A percentile compares a stretch with the other conserved stretches of the same genome.
Evolutionary conservation across 2,888 invertebrate genomes (phyloP).

Genomic region (Coelopa pilipes): DNA sequence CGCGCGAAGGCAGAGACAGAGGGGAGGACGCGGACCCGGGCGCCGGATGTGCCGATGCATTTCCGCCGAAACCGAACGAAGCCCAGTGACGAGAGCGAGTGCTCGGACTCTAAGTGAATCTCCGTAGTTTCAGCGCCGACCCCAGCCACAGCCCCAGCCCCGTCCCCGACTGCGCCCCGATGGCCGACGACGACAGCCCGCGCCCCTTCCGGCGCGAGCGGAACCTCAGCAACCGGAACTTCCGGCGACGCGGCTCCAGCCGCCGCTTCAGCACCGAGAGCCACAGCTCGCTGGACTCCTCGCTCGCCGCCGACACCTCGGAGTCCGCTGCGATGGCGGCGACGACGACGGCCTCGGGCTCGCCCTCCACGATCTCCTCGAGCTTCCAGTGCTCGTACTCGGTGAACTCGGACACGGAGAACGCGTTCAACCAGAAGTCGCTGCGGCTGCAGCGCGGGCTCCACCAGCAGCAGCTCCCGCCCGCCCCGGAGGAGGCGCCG

Average conservation of each 20-base stretch:
- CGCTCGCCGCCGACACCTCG: slow-evolving; percentile 40
- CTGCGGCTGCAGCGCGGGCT: slow-evolving; percentile 17
- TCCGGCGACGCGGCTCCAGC: slow-evolving; percentile 56
- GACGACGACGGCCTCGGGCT: slow-evolving; percentile 19
- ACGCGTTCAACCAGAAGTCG: slow-evolving; percentile 56
- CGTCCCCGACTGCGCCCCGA: too few relatives aligned
- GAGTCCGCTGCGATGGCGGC: slow-evolving; percentile 37
- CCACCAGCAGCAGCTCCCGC: not conserved
- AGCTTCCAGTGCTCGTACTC: slow-evolving; percentile 58
- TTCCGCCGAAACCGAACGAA: not conserved
- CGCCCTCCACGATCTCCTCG: slow-evolving; percentile 41
- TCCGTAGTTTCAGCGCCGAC: not conserved
- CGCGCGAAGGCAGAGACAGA: too few relatives aligned
- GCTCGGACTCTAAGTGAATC: not conserved
- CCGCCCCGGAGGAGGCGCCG: not conserved
- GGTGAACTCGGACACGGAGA: slow-evolving; percentile 61
- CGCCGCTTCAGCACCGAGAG: slow-evolving; percentile 52
- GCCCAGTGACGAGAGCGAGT: not conserved
- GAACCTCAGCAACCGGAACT: slow-evolving; percentile 60
- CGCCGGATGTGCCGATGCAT: too few relatives aligned
- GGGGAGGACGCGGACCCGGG: too few relatives aligned
- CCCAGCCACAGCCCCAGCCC: not conserved
- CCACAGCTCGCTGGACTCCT: slow-evolving; percentile 47
- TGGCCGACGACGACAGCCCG: slow-evolving; percentile 60
- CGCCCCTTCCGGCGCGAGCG: slow-evolving; percentile 60